Evolutionary conservation across 2,888 invertebrate species (phyloP), one percentile per base, ranked within the genome.

Genomic region (Acleris holmiana): DNA sequence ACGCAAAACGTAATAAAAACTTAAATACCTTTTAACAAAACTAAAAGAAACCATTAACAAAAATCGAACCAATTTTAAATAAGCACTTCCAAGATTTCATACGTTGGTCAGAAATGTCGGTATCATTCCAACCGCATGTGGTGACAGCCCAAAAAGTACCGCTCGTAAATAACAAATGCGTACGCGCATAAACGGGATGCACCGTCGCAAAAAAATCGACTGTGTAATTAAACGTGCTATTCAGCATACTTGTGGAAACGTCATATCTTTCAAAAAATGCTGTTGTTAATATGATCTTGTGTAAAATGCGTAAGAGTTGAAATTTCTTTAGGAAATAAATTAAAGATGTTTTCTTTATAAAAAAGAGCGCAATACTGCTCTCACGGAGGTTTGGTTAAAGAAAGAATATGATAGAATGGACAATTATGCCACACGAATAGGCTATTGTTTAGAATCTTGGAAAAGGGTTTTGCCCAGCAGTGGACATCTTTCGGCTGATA

Each of bases 111-210:
- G 74, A 73, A 79, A 79, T 74, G 78, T 74, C 74, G 71, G 73
- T 77, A 75, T 77, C 78, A 76, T 73, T 69, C 71, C 73, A 53
- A 8, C 82, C 81, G 68, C 78, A 83, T 80, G 86, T 79, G 90
- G 88, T 77, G 84, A 81, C 85, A 82, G 73, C 79, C 84, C 78
- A 86, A 91, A 89, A 90, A 86, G 80, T 77, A 75, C 79, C 69
- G 73, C 76, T 86, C 85, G 84, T 85, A 89, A 86, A 90, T 89
- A 89, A 89, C 89, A 89, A 88, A 90, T 83, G 82, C 83, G 83
- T 78, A 76, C 77, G 76, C 72, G 77, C 78, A 81, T 80, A 76
- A 74, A 77, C 68, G 66, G 71, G 79, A 84, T 80, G 76, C 83
- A 79, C 81, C 78, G 80, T 76, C 76, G 49, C 59, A 80, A 85